Base-by-base conservation (phyloP, 2,888 invertebrate species). In the Drosophila mayaguana region DNA sequence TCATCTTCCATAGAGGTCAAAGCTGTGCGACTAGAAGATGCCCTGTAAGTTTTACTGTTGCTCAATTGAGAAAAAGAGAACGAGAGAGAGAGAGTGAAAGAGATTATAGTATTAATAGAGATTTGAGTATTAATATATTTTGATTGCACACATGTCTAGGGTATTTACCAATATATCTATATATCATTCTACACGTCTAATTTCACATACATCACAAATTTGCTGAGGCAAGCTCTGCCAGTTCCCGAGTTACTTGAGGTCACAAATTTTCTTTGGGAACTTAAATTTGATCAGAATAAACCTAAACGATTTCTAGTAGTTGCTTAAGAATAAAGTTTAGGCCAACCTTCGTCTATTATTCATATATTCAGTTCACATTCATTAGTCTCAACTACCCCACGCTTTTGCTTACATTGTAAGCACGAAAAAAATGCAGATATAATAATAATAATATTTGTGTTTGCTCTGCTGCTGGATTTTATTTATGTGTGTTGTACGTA, bases 401-500 rank as follows among this genome's bases (percentile, higher is more conserved):
- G 40, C 18, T 32, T 1, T 20, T 3, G 1, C 1, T 16, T 46
- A 11, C 20, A 72, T 59, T 43, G 66, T 48, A 62, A 61, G 2
- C 7, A 0, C 28, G 32, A 18, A 25, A 63, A 50, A 18, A 63
- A 50, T 34, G 2, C 9, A 36, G 51, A 63, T 12, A 43, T 56
- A 50, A 63, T 67, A 64, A 67, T 78, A 68, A 81, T 66, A 74
- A 53, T 61, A 74, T 87, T 70, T 86, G 63, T 70, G 71, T 75
- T 79, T 79, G 66, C 66, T 61, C 45, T 68, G 82, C 70, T 69
- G 68, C 34, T 78, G 75, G 53, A 77, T 88, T 81, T 88, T 88
- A 83, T 83, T 83, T 88, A 88, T 88, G 83, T 86, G 72, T 83
- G 72, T 61, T 86, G 66, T 68, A 60, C 81, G 68, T 67, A 53